A percentile compares a stretch with the other conserved stretches of the same genome.
phyloP scores from a whole-genome alignment of 2,888 invertebrate species.

The Rapana venosa region DNA sequence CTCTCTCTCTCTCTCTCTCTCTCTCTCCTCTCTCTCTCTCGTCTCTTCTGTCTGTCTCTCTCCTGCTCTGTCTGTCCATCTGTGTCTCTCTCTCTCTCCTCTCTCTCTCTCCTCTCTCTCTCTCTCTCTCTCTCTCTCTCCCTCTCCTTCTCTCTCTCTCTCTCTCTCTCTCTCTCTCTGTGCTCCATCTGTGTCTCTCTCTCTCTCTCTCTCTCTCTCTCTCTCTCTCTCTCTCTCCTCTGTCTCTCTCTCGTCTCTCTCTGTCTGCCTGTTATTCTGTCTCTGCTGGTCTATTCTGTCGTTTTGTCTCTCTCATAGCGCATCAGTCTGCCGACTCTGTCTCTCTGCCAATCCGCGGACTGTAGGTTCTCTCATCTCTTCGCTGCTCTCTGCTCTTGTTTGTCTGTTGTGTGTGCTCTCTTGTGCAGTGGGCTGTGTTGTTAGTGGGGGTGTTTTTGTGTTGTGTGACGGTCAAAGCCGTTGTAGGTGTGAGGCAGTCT shows the following conservation, averaged over 20 bases:
- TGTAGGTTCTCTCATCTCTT: too few relatives aligned
- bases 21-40: background rate
- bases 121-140: background rate
- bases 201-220: slow-evolving; percentile 1
- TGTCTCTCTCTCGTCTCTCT: background rate
- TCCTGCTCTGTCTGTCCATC: background rate
- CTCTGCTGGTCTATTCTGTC: background rate
- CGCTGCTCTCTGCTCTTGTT: too few relatives aligned
- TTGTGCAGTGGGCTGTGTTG: too few relatives aligned
- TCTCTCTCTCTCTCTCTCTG: background rate
- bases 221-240: slow-evolving; percentile 1
- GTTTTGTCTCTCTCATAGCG: background rate
- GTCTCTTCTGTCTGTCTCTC: background rate
- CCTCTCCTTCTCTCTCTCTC: background rate
- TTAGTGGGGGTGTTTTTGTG: too few relatives aligned
- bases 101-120: background rate
- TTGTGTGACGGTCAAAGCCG: too few relatives aligned
- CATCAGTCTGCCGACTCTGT: too few relatives aligned
- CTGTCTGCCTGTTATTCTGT: background rate
- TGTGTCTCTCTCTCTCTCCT: background rate
- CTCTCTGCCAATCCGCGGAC: too few relatives aligned
- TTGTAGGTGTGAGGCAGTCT: too few relatives aligned
- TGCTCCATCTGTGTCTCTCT: background rate
- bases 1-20: slow-evolving; percentile 1
- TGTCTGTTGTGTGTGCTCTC: too few relatives aligned